Conservation (phyloP, 1,140 invertebrate species). For the Magallana gigas region DNA sequence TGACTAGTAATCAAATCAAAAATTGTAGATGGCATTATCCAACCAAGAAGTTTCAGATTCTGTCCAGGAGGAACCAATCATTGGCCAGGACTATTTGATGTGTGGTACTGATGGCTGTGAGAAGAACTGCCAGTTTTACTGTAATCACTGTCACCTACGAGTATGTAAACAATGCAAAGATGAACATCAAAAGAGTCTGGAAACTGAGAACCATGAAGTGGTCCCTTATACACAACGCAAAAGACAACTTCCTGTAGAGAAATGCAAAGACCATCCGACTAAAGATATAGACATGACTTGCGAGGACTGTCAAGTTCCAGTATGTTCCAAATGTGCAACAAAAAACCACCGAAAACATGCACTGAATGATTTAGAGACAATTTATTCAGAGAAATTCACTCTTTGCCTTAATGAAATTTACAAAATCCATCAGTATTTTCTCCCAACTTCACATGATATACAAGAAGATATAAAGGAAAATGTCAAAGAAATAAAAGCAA, state of each 20-base stretch:
- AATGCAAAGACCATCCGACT: background rate
- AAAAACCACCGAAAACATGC: too few species aligned
- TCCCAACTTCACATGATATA: background rate
- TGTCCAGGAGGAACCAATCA: background rate
- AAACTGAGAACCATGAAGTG: background rate
- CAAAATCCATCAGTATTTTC: background rate
- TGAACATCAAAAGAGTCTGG: background rate
- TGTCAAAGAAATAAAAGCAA: background rate
- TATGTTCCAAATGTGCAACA: too few species aligned
- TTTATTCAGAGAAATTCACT: too few species aligned
- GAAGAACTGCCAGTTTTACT: constrained; percentile 24
- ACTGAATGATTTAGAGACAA: too few species aligned
- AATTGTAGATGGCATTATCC: background rate
- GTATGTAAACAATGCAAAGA: background rate
- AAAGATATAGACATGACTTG: background rate
- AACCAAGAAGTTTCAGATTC: background rate
- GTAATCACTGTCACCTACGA: background rate
- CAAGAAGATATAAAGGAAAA: background rate
- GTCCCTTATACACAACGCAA: background rate
- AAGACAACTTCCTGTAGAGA: background rate
- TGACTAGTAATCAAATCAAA: too few species aligned
- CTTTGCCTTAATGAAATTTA: background rate
- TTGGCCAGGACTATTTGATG: background rate
- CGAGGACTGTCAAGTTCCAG: background rate
- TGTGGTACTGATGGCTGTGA: constrained; percentile 22